These are phyloP conservation scores for Biston stratarius DNA, from an alignment of 2,888 invertebrate species.

Conservation along the genomic window DNA sequence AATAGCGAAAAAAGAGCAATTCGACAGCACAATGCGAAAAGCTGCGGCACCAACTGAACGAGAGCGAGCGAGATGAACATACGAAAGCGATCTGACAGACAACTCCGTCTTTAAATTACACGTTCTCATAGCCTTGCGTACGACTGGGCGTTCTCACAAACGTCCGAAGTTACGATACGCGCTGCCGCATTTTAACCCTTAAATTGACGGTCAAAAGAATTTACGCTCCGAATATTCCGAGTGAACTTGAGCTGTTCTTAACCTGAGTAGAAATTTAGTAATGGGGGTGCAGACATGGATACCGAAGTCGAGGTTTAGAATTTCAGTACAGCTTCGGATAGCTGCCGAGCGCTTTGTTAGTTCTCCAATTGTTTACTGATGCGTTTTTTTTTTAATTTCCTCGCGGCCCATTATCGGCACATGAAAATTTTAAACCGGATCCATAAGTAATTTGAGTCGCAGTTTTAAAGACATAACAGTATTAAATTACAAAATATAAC, in stretches of 20 bases:
- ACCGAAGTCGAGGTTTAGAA: slow-evolving; percentile 85
- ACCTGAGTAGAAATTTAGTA: slow-evolving; percentile 77
- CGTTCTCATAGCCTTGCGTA: slow-evolving; percentile 86
- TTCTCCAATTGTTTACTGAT: slow-evolving; percentile 80
- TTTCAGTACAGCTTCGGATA: slow-evolving; percentile 86
- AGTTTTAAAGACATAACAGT: slow-evolving; percentile 51
- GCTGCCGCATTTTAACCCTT: slow-evolving; percentile 48
- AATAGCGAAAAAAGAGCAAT: slow-evolving; percentile 83
- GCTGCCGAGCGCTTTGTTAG: slow-evolving; percentile 85
- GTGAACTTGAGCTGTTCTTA: slow-evolving; percentile 53
- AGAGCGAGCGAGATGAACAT: slow-evolving; percentile 67
- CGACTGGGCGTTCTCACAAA: slow-evolving; percentile 52
- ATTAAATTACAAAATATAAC: slow-evolving; percentile 59
- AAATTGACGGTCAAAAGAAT: accelerated
- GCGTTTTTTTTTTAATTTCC: slow-evolving; percentile 73
- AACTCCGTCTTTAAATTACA: slow-evolving; percentile 85
- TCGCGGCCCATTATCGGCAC: slow-evolving; percentile 57
- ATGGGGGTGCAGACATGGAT: slow-evolving; percentile 86
- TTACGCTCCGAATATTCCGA: slow-evolving; percentile 33
- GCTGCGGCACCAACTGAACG: slow-evolving; percentile 60
- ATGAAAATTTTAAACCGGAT: slow-evolving; percentile 58
- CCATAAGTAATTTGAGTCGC: slow-evolving; percentile 52
- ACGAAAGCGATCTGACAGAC: slow-evolving; percentile 54
- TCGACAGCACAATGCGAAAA: slow-evolving; percentile 69
- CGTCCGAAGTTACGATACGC: slow-evolving; percentile 46